These are phyloP conservation scores for Chymomyza costata DNA, from an alignment of 1,140 invertebrate genomes.

Conservation along the genomic window DNA sequence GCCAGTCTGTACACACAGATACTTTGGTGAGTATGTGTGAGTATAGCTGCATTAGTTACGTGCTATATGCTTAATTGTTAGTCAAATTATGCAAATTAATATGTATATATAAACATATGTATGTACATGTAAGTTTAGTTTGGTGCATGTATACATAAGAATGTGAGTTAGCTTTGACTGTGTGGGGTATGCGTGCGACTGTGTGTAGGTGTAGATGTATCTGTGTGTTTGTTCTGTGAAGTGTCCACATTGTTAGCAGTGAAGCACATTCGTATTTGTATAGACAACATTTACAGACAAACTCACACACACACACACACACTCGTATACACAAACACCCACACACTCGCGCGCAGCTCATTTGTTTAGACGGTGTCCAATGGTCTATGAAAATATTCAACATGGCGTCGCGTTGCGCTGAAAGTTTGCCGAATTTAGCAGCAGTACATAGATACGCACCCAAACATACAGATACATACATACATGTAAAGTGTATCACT, in stretches of 20 bases:
- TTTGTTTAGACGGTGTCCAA: conserved; percentile 69
- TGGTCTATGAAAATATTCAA: conserved; percentile 64
- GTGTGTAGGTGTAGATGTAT: conserved; percentile 24
- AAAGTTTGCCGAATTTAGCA: conserved; percentile 44
- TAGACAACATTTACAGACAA: conserved; percentile 2
- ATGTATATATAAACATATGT: no score
- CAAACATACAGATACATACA: neutral
- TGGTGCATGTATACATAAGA: no score
- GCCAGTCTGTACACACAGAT: no score
- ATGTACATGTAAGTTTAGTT: no score
- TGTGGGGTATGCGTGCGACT: no score
- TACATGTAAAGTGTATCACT: conserved; percentile 53
- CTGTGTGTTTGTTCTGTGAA: conserved; percentile 23
- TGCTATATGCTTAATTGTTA: conserved; percentile 46
- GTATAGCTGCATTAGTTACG: conserved; percentile 1
- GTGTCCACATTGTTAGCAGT: conserved; percentile 14
- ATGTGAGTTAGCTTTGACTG: no score
- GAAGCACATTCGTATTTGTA: conserved; percentile 37
- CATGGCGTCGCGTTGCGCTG: conserved; percentile 41
- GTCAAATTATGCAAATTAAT: conserved; percentile 60
- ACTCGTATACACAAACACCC: conserved; percentile 2
- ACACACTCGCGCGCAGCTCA: conserved; percentile 16
- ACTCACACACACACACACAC: neutral
- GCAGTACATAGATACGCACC: neutral
- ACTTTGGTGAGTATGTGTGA: conserved; percentile 4